Evolutionary conservation across 2,113 vertebrate species (phyloP).

Genomic region (Athene noctua): DNA sequence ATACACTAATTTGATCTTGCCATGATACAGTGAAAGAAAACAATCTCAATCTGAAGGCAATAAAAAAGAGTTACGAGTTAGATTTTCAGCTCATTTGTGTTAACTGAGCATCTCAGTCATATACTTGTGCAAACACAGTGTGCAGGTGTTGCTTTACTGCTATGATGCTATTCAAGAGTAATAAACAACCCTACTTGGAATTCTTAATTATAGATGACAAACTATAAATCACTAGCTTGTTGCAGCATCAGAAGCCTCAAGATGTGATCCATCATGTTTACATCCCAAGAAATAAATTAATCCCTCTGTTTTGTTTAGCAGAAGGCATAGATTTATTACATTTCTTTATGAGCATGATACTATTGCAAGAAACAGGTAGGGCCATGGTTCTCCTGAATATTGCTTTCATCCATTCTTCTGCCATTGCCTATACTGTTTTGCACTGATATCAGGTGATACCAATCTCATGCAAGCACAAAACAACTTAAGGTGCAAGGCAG

Average conservation of each 20-base stretch:
- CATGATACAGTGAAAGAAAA: not conserved
- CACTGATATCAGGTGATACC: not conserved
- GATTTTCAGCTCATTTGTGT: not conserved
- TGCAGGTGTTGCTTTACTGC: not conserved
- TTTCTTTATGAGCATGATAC: not conserved
- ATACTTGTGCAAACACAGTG: not conserved
- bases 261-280: not conserved
- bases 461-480: not conserved
- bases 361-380: not conserved
- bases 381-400: not conserved
- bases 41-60: not conserved
- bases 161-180: not conserved
- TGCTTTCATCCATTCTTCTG: not conserved
- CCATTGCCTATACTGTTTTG: not conserved
- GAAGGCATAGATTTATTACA: not conserved
- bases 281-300: not conserved
- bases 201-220: conserved; percentile 7
- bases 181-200: not conserved
- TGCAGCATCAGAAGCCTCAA: not conserved
- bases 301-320: not conserved
- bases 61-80: not conserved
- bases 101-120: not conserved
- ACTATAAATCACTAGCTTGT: conserved; percentile 16
- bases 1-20: not conserved
- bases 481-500: not conserved